phyloP scores from a whole-genome alignment of 2,113 vertebrate species.

The Brachypteracias leptosomus region DNA sequence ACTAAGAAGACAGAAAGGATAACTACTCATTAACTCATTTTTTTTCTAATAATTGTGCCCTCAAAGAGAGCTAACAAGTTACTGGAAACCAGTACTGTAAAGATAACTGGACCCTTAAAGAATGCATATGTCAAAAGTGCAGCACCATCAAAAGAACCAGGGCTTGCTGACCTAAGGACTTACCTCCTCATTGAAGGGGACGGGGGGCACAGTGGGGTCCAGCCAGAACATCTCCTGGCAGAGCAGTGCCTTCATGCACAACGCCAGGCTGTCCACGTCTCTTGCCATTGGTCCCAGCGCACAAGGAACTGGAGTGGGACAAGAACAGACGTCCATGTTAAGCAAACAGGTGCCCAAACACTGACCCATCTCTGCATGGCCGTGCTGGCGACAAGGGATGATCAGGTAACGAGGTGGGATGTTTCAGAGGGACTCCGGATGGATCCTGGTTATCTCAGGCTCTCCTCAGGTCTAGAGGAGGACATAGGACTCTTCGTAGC shows the following conservation, averaged over 20 bases:
- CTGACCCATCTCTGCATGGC: neutral
- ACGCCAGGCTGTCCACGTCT: constrained; percentile 88
- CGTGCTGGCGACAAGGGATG: accelerated
- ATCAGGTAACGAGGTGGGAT: neutral
- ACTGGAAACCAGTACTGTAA: neutral
- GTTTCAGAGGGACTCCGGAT: neutral
- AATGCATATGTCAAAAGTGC: accelerated
- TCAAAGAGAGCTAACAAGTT: neutral
- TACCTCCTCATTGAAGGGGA: constrained; percentile 84
- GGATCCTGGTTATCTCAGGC: neutral
- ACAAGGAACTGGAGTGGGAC: constrained; percentile 57
- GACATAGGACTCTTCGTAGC: neutral
- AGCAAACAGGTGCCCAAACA: neutral
- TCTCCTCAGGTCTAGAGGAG: neutral
- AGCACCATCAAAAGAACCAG: neutral
- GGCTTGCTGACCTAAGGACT: neutral
- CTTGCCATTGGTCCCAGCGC: constrained; percentile 80
- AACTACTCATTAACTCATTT: neutral
- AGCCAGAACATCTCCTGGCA: constrained; percentile 87
- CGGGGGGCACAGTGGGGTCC: constrained; percentile 86
- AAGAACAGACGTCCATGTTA: neutral
- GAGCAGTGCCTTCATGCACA: constrained; percentile 88
- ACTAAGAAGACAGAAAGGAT: neutral
- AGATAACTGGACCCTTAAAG: neutral
- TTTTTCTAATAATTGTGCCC: neutral